Evolutionary conservation across 2,888 invertebrate species (phyloP).

Genomic region (Nezara viridula): DNA sequence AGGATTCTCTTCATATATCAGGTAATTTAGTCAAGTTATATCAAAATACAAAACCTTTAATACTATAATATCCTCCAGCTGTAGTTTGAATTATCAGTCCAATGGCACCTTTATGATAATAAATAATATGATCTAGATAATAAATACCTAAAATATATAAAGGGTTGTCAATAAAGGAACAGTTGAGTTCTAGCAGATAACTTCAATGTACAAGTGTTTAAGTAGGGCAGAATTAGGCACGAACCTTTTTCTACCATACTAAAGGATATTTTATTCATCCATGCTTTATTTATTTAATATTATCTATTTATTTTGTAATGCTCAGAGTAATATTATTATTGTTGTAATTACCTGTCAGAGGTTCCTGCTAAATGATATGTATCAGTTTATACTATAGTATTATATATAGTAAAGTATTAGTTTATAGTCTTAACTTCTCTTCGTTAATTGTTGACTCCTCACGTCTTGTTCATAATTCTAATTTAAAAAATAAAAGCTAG

Average conservation of each 20-base stretch:
- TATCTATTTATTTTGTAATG: no score
- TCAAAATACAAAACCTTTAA: neutral
- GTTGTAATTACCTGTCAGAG: no score
- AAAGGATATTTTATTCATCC: neutral
- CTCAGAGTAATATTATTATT: no score
- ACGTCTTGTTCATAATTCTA: no score
- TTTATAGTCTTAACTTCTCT: no score
- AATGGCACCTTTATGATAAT: neutral
- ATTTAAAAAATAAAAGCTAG: no score
- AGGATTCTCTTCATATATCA: slow-evolving; percentile 8
- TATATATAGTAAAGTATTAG: no score
- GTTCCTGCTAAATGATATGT: no score
- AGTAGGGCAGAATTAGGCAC: neutral
- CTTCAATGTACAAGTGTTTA: neutral
- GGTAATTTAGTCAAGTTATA: neutral
- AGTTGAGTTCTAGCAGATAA: neutral
- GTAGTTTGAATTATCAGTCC: neutral
- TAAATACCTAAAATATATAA: neutral
- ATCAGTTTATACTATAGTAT: no score
- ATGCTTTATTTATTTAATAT: neutral
- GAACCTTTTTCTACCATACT: neutral
- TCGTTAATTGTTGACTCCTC: no score
- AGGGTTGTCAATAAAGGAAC: neutral
- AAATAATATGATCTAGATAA: neutral
- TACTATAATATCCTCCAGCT: neutral